These are phyloP conservation scores for Bovichtus variegatus DNA, from an alignment of 2,797 vertebrate genomes.

Conservation along the genomic window DNA sequence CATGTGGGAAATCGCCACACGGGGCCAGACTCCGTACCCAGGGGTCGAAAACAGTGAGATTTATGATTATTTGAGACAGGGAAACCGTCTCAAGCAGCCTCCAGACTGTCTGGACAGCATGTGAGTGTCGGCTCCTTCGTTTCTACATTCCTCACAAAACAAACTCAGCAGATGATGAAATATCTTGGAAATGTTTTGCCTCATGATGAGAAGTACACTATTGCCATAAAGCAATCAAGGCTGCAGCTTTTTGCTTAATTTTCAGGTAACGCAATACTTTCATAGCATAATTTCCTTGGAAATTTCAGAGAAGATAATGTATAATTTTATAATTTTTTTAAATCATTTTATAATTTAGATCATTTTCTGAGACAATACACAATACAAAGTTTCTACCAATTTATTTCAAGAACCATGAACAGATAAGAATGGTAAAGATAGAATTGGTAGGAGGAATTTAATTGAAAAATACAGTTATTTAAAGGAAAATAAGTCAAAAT, in stretches of 20 bases:
- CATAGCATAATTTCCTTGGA: neutral
- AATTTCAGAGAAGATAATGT: neutral
- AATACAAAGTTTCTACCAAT: neutral
- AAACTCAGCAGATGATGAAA: conserved; percentile 26
- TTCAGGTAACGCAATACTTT: neutral
- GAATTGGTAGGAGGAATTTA: neutral
- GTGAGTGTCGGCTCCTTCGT: conserved; percentile 78
- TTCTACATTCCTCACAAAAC: conserved; percentile 18
- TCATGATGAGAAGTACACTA: neutral
- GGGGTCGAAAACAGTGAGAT: conserved; percentile 96
- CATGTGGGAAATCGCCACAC: conserved; percentile 95
- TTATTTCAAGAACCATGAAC: neutral
- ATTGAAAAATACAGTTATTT: neutral
- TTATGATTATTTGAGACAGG: conserved; percentile 93
- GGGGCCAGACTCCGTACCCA: conserved; percentile 94
- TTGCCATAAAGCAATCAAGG: neutral
- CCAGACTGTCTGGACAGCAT: conserved; percentile 92
- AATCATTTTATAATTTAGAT: neutral
- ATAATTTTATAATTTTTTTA: neutral
- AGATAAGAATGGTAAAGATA: too few relatives aligned
- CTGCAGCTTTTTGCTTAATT: neutral
- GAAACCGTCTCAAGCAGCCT: conserved; percentile 93
- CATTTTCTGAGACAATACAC: neutral
- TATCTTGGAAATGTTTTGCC: neutral
- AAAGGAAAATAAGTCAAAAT: neutral